Percentiles rank a stretch among this genome's conserved stretches.
These are phyloP conservation scores for Virgularia gustaviana DNA, from an alignment of 92 coral and sea anemone genomes.

Conservation along the genomic window DNA sequence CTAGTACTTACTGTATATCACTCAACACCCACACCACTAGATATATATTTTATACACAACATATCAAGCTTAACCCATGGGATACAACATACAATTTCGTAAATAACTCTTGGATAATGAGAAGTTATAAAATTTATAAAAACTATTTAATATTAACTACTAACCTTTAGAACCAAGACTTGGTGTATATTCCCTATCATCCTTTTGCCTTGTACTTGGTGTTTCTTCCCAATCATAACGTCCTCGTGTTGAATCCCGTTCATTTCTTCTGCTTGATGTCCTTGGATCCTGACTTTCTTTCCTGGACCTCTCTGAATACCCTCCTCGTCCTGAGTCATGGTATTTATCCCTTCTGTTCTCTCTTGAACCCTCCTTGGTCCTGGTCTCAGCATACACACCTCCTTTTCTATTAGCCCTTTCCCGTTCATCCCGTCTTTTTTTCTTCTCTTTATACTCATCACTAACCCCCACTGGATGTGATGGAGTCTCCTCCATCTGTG, in stretches of 20 bases:
- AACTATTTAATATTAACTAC: too few relatives aligned
- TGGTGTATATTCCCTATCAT: constrained; percentile 73
- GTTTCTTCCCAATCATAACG: constrained; percentile 88
- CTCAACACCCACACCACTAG: too few relatives aligned
- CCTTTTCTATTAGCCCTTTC: constrained; percentile 74
- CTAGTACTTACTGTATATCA: too few relatives aligned
- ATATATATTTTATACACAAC: too few relatives aligned
- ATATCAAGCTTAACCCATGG: too few relatives aligned
- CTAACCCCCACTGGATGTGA: constrained; percentile 96
- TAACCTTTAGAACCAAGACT: constrained; percentile 66
- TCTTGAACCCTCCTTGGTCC: constrained; percentile 32
- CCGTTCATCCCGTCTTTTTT: constrained; percentile 75
- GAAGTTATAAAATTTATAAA: too few relatives aligned
- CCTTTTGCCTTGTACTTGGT: constrained; percentile 68
- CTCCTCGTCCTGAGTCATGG: constrained; percentile 25
- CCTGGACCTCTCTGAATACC: constrained; percentile 47
- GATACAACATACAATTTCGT: too few relatives aligned
- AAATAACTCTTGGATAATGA: too few relatives aligned
- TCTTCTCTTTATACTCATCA: constrained; percentile 84
- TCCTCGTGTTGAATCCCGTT: constrained; percentile 66
- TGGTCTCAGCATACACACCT: constrained; percentile 85
- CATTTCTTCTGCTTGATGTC: constrained; percentile 45
- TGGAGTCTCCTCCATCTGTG: constrained; percentile 83
- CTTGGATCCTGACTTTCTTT: constrained; percentile 26
- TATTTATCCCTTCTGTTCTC: constrained; percentile 44